phyloP scores from a whole-genome alignment of 2,888 invertebrate species.

The Schizaphis graminum region DNA sequence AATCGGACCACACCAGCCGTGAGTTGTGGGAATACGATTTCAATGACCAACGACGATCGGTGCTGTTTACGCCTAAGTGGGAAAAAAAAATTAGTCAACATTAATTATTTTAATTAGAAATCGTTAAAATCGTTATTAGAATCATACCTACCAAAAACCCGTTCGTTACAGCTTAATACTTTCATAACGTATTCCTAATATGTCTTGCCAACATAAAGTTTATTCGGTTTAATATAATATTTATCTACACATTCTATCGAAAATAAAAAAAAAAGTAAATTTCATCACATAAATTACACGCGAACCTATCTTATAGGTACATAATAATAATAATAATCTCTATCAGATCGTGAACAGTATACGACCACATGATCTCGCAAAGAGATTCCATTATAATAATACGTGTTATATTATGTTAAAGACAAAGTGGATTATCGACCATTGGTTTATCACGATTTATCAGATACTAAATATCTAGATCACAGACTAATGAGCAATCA shows the following conservation, averaged over 20 bases:
- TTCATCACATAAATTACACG: neutral
- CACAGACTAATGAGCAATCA: neutral
- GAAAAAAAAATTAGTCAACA: neutral
- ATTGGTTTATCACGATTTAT: neutral
- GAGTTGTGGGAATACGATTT: conserved; percentile 14
- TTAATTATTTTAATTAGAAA: conserved; percentile 45
- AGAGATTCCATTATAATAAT: neutral
- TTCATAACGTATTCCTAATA: neutral
- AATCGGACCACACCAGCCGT: conserved; percentile 37
- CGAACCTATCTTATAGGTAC: neutral
- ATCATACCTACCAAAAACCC: conserved; percentile 18
- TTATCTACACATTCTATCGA: conserved; percentile 1
- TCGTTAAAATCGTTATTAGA: neutral
- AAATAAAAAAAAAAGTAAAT: neutral
- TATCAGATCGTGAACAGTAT: neutral
- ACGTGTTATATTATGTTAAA: neutral
- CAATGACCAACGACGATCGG: neutral
- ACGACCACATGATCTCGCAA: neutral
- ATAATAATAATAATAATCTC: neutral
- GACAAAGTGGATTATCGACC: neutral
- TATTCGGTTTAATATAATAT: neutral
- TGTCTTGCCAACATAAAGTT: neutral
- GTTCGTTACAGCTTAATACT: neutral
- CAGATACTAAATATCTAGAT: neutral
- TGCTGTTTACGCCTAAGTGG: neutral